These are phyloP conservation scores for Felis catus DNA, from an alignment of 2,113 vertebrate species.

Conservation along the genomic window F.catus_Fca126_mat1.0 CM031416.1:10694501-10695000, in stretches of 20 bases:
- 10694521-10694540: background rate
- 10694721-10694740: background rate
- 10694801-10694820: background rate
- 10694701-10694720: background rate
- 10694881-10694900: no score
- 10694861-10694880: no score
- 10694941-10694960: no score
- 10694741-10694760: background rate
- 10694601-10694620: background rate
- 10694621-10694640: background rate
- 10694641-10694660: background rate
- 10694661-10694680: background rate
- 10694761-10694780: background rate
- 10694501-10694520: background rate
- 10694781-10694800: accelerated
- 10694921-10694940: no score
- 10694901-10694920: no score
- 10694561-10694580: background rate
- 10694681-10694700: background rate
- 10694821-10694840: background rate
- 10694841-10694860: no score
- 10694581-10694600: background rate
- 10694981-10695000: no score
- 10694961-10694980: no score
- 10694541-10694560: background rate